Conservation (phyloP, 2,113 vertebrate species). For the Stictonetta naevosa region DNA sequence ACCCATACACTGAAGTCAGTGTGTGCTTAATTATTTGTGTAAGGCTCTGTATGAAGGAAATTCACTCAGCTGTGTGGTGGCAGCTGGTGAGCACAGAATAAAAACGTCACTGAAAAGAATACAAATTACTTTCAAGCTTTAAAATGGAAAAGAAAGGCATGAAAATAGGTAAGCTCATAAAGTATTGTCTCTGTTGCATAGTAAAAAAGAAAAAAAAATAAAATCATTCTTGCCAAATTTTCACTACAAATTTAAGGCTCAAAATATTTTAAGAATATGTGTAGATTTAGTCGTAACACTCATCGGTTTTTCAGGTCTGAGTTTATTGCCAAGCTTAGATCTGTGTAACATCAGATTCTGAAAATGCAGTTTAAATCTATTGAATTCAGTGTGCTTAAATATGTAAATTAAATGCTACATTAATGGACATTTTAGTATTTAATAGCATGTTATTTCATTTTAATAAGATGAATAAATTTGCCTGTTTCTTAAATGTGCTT, state of each 20-base stretch:
- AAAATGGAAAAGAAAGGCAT: not conserved
- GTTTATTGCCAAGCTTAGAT: not conserved
- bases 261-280: not conserved
- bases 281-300: not conserved
- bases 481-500: not conserved
- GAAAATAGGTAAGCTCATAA: not conserved
- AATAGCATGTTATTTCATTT: slow-evolving; percentile 7
- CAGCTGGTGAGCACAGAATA: not conserved
- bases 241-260: not conserved
- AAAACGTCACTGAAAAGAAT: not conserved
- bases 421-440: slow-evolving; percentile 6
- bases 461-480: not conserved
- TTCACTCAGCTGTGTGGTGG: not conserved
- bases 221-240: not conserved
- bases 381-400: not conserved
- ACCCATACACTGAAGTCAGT: not conserved
- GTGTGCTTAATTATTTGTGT: not conserved
- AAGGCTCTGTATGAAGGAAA: not conserved
- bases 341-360: not conserved
- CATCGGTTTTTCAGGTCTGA: not conserved
- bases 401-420: not conserved
- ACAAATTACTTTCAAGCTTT: not conserved
- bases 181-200: not conserved
- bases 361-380: not conserved
- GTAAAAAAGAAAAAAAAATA: not conserved